Conservation (phyloP, 1,140 invertebrate genomes). For the Pogonomyrmex californicus region DNA sequence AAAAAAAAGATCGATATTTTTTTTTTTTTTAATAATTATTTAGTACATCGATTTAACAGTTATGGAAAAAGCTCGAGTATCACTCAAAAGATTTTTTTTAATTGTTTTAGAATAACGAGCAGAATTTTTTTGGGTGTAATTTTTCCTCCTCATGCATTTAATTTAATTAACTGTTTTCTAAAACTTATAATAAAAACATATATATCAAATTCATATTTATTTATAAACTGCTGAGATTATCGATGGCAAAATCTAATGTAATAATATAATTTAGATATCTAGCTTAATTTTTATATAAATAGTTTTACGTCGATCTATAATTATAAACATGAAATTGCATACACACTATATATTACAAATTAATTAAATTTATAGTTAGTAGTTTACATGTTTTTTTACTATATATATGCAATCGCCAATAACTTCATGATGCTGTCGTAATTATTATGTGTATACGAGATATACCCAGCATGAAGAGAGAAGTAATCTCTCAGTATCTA, state of each 20-base stretch:
- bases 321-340: slow-evolving; percentile 13
- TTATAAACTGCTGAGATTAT: not conserved
- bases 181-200: not conserved
- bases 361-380: too few species aligned
- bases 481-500: slow-evolving; percentile 44
- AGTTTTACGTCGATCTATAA: slow-evolving; percentile 12
- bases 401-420: slow-evolving; percentile 37
- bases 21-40: too few species aligned
- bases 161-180: slow-evolving; percentile 33
- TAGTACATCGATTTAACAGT: too few species aligned
- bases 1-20: too few species aligned
- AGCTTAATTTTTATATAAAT: not conserved
- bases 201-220: slow-evolving; percentile 27
- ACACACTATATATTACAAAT: slow-evolving; percentile 6
- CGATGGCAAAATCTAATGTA: slow-evolving; percentile 4
- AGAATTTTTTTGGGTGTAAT: not conserved
- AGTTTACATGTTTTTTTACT: too few species aligned
- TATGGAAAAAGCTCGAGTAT: too few species aligned
- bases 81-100: too few species aligned
- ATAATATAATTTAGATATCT: not conserved
- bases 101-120: too few species aligned
- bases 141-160: not conserved
- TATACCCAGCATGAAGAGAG: slow-evolving; percentile 21
- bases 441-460: slow-evolving; percentile 14
- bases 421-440: slow-evolving; percentile 30